phyloP scores from a whole-genome alignment of 2,113 vertebrate genomes.

The Pygoscelis adeliae region DNA sequence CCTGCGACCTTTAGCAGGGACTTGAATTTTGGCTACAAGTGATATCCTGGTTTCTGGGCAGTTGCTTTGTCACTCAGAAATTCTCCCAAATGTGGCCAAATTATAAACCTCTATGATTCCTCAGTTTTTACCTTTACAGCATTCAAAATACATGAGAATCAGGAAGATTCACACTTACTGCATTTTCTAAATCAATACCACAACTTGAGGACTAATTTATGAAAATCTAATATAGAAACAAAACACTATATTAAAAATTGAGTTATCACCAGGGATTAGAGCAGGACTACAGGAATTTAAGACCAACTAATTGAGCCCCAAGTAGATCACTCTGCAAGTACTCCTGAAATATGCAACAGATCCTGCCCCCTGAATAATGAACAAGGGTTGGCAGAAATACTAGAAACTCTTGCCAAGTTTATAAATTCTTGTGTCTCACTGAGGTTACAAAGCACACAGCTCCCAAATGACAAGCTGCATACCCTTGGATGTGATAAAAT shows the following conservation, averaged over 20 bases:
- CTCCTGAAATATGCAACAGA: neutral
- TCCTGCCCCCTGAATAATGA: neutral
- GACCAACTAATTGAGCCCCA: neutral
- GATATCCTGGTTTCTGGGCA: neutral
- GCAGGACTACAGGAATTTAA: slow-evolving; percentile 31
- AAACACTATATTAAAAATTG: slow-evolving; percentile 51
- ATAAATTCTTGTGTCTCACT: neutral
- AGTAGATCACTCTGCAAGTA: neutral
- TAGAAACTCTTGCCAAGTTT: neutral
- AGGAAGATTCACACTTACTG: neutral
- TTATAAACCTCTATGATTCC: neutral
- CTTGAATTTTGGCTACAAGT: neutral
- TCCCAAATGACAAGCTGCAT: neutral
- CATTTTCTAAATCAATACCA: slow-evolving; percentile 43
- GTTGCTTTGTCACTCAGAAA: neutral
- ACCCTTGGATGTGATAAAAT: neutral
- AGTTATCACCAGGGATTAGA: slow-evolving; percentile 31
- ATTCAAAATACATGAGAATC: neutral
- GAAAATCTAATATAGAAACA: slow-evolving; percentile 63
- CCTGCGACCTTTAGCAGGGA: neutral
- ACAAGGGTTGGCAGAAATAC: neutral
- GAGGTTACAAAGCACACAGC: neutral
- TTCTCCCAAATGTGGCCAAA: neutral
- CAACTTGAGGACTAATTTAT: slow-evolving; percentile 52
- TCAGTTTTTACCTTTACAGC: neutral